Percentiles rank a stretch among this genome's conserved stretches.
Conservation (phyloP, 2,797 vertebrate species). For the Propithecus deckenii region DNA sequence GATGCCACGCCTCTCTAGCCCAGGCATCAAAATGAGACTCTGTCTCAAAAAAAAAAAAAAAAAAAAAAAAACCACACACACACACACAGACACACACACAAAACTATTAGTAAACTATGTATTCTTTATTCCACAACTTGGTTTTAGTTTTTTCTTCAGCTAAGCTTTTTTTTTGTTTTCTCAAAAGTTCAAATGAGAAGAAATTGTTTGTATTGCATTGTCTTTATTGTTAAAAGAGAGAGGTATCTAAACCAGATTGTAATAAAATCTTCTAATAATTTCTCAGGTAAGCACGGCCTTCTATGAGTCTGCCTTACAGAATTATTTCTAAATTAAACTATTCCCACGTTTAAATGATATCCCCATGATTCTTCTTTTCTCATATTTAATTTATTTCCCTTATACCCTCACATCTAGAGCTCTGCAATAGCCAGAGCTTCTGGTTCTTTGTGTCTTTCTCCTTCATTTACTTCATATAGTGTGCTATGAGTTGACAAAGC, state of each 20-base stretch:
- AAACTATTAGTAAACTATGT: not conserved
- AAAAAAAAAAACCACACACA: no score
- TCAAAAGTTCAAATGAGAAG: not conserved
- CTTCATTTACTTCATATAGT: no score
- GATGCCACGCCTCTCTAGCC: no score
- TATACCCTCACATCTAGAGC: not conserved
- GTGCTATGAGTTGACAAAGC: no score
- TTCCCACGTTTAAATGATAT: not conserved
- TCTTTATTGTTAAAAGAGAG: not conserved
- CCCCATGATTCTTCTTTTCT: not conserved
- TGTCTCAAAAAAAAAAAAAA: no score
- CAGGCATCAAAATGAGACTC: no score
- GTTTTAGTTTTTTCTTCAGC: not conserved
- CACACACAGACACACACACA: no score
- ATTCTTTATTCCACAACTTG: not conserved
- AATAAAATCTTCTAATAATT: not conserved
- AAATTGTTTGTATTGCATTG: not conserved
- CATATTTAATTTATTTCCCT: not conserved
- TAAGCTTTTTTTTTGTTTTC: not conserved
- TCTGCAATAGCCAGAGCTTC: not conserved
- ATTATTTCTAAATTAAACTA: not conserved
- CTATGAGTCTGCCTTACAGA: not conserved
- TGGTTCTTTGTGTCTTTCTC: no score
- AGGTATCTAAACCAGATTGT: not conserved
- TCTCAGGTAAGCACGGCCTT: not conserved